Base-by-base conservation (phyloP, 2,113 vertebrate genomes). In the Mystacornis crossleyi region DNA sequence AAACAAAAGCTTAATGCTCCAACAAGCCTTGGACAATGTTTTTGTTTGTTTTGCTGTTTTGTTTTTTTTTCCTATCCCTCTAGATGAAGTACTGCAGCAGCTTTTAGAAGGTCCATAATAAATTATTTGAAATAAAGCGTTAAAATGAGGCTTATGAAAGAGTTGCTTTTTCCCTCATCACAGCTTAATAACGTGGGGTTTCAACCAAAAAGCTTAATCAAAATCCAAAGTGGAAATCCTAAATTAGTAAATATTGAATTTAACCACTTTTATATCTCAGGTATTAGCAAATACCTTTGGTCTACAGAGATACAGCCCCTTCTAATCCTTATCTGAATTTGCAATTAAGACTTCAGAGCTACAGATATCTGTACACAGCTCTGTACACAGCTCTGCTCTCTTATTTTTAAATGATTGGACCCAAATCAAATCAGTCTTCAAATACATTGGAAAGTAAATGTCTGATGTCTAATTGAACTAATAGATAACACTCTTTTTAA, bases 271-370 rank as follows among this genome's bases (percentile, higher is more conserved):
- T 96, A 95, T 95, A 94, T 97, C 96, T 92, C 96, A 97, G 97
- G 97, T 98, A 97, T 98, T 97, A 98, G 97, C 98, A 98, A 98
- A 98, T 97, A 97, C 95, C 97, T 97, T 98, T 97, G 97, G 97
- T 98, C 97, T 98, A 97, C 86, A 98, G 97, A 98, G 98, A 98
- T 95, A 96, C 86, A 96, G 97, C 82, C 89, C 96, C 93, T 95
- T 98, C 97, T 98, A 98, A 98, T 98, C 98, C 97, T 98, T 98
- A 98, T 98, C 98, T 97, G 97, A 98, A 97, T 98, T 97, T 97
- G 98, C 98, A 98, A 98, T 98, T 98, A 98, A 98, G 97, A 98
- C 98, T 98, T 98, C 98, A 98, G 98, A 98, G 97, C 95, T 89
- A 91, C 95, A 97, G 97, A 98, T 97, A 98, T 97, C 98, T 96